Conservation (phyloP, 2,888 invertebrate genomes). For the Oscheius onirici region DNA sequence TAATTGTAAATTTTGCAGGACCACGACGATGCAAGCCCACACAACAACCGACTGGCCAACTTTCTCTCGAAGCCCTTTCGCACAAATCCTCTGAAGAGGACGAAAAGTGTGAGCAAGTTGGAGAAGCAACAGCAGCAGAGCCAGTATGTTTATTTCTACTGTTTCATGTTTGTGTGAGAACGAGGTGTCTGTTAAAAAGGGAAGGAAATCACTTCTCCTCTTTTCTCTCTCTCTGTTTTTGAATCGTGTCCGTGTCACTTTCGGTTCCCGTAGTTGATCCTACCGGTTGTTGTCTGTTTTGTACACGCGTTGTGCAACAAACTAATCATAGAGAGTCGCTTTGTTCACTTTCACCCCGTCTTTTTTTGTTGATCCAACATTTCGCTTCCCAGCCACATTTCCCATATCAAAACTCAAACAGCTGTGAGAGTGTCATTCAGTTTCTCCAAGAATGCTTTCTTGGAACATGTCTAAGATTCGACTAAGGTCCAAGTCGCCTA, state of each 20-base stretch:
- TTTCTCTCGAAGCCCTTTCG: conserved; percentile 69
- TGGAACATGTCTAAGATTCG: no score
- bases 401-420: neutral
- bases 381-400: neutral
- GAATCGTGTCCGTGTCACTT: conserved; percentile 8
- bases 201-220: neutral
- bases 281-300: neutral
- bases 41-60: conserved; percentile 56
- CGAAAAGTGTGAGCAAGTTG: conserved; percentile 71
- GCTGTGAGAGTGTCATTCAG: no score
- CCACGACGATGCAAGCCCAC: conserved; percentile 50
- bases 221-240: neutral
- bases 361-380: no score
- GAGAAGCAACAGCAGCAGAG: conserved; percentile 45
- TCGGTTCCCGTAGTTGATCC: neutral
- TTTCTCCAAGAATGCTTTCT: no score
- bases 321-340: neutral
- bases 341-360: neutral
- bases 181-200: neutral
- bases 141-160: conserved; percentile 36
- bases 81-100: conserved; percentile 69
- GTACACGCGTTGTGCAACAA: conserved; percentile 5
- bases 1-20: conserved; percentile 38
- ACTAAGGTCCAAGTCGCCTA: no score
- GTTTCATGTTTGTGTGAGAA: neutral